phyloP scores from a whole-genome alignment of 1,140 invertebrate species.

The Oppia nitens region DNA sequence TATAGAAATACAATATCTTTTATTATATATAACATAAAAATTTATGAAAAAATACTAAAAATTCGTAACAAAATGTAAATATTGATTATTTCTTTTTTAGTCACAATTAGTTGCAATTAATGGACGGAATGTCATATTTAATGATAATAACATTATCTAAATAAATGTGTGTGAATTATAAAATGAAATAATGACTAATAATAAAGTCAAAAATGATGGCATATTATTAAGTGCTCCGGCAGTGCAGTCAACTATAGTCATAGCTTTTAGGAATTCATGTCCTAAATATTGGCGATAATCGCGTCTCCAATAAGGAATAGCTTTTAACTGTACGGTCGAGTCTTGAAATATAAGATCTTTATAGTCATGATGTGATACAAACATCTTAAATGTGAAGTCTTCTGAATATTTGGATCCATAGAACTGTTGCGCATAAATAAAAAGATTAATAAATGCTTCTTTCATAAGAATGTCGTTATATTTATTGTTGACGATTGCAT shows the following conservation, averaged over 20 bases:
- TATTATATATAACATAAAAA: too few relatives aligned
- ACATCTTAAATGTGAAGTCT: constrained; percentile 72
- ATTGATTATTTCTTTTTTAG: too few relatives aligned
- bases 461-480: constrained; percentile 56
- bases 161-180: background rate
- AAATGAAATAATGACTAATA: background rate
- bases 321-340: constrained; percentile 59
- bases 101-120: too few relatives aligned
- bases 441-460: constrained; percentile 64
- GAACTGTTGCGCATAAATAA: constrained; percentile 74
- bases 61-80: too few relatives aligned
- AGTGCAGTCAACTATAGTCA: constrained; percentile 52
- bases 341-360: constrained; percentile 83
- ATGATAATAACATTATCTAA: background rate
- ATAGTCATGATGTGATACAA: constrained; percentile 55
- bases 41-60: too few relatives aligned
- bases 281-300: constrained; percentile 51
- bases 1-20: too few relatives aligned
- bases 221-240: background rate
- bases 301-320: constrained; percentile 40
- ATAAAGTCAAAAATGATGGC: background rate
- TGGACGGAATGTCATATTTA: background rate
- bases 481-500: constrained; percentile 72
- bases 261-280: constrained; percentile 52
- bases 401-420: constrained; percentile 67